These are phyloP conservation scores for Sebastes hopkinsi DNA, from an alignment of 2,797 vertebrate genomes.

Conservation along the genomic window DNA sequence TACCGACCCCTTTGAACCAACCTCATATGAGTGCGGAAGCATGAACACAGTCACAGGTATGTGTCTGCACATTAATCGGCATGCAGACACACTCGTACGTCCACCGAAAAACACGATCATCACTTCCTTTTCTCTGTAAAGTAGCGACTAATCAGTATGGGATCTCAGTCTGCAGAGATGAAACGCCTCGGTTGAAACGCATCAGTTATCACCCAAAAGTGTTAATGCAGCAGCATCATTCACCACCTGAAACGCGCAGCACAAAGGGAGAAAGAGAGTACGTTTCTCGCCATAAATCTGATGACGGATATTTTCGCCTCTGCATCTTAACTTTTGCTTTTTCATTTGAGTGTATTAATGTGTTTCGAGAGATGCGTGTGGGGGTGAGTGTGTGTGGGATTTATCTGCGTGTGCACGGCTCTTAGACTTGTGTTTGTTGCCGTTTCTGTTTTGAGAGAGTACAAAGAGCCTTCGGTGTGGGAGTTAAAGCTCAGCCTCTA, in stretches of 20 bases:
- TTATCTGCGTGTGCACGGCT: conserved; percentile 18
- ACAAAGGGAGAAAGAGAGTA: conserved; percentile 20
- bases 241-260: conserved; percentile 10
- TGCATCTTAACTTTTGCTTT: conserved; percentile 48
- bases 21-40: not conserved
- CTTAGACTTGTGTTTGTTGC: conserved; percentile 55
- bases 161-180: conserved; percentile 41
- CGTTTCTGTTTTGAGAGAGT: conserved; percentile 54
- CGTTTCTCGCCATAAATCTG: conserved; percentile 46
- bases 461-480: conserved; percentile 62
- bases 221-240: conserved; percentile 34
- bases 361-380: conserved; percentile 32
- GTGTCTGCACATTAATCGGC: not conserved
- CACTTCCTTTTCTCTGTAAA: conserved; percentile 16
- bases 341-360: conserved; percentile 53
- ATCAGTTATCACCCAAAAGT: conserved; percentile 59
- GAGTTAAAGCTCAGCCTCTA: conserved; percentile 68
- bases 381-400: conserved; percentile 34
- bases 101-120: conserved; percentile 5
- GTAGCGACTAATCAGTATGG: conserved; percentile 39
- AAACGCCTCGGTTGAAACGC: conserved; percentile 50
- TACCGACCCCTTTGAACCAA: not conserved
- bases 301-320: conserved; percentile 45
- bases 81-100: not conserved
- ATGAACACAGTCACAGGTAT: not conserved